Conservation (phyloP, 2,797 vertebrate species). For the Trichosurus vulpecula region DNA sequence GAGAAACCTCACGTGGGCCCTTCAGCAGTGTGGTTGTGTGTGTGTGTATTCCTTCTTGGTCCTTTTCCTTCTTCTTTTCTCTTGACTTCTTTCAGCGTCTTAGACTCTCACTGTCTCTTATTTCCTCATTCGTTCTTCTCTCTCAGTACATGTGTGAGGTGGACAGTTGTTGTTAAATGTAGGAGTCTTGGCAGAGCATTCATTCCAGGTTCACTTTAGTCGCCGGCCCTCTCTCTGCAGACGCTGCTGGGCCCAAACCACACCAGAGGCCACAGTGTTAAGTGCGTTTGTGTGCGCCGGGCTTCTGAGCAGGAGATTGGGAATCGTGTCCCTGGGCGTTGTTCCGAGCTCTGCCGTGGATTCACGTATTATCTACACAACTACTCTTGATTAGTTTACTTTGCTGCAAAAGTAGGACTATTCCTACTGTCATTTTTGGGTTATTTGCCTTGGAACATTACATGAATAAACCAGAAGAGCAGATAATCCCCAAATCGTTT, state of each 20-base stretch:
- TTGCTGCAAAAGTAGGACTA: not conserved
- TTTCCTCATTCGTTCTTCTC: not conserved
- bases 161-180: not conserved
- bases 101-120: not conserved
- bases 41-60: fast-evolving
- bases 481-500: not conserved
- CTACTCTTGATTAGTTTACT: slow-evolving; percentile 6
- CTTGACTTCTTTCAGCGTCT: not conserved
- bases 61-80: not conserved
- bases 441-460: not conserved
- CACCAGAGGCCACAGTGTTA: not conserved
- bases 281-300: not conserved
- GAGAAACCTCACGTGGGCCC: slow-evolving; percentile 2
- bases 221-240: not conserved
- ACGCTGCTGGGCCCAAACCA: not conserved
- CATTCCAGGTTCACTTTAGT: not conserved
- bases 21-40: not conserved
- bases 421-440: not conserved
- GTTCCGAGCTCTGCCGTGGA: not conserved
- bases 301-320: not conserved
- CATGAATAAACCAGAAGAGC: not conserved
- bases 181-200: not conserved
- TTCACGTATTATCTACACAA: not conserved
- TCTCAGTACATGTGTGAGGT: not conserved
- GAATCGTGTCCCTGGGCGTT: not conserved